Base-by-base conservation (phyloP, 2,888 invertebrate genomes). In the Phalera bucephala region DNA sequence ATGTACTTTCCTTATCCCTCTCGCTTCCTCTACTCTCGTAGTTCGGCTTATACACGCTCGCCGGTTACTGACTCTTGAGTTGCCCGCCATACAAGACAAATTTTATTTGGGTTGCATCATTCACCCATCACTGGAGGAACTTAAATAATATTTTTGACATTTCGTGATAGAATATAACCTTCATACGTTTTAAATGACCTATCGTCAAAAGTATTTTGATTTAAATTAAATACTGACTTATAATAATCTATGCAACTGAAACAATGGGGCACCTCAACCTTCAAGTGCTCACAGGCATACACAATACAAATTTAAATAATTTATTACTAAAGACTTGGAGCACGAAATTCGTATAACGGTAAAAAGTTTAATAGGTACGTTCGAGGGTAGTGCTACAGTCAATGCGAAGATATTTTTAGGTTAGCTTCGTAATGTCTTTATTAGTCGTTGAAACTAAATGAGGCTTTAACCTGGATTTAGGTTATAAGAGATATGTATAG, bases 251-350 rank as follows among this genome's bases (percentile, higher is more conserved):
- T 5, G 9, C 2, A 22, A 22, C 8, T 8, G 22, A 6, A 22
- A 4, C n/a, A 22, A 17, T 5, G 17, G 17, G 38, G 52, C 36
- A 41, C 37, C 33, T 29, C 13, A 10, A 37, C 40, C 40, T 39
- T 32, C 15, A 30, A n/a, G 5, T 15, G 9, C 21, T 21, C 13
- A 29, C 4, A 15, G 33, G 29, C 22, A 5, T 7, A 10, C 12
- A 45, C 25, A 33, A 9, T 44, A 36, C 28, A n/a, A 47, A 41
- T 58, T 40, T 31, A 33, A 46, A 52, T 41, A 51, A 51, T 51
- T 45, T 45, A 51, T 47, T 41, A 32, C 30, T 22, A 33, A 33
- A 34, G 37, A 38, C 41, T 38, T 37, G 35, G 30, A 48, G 44
- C 41, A 39, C 31, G 31, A 52, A 60, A 45, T 36, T 41, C 26